Conservation (phyloP, 2,888 invertebrate genomes). For the Drosophila sordidapex region DNA sequence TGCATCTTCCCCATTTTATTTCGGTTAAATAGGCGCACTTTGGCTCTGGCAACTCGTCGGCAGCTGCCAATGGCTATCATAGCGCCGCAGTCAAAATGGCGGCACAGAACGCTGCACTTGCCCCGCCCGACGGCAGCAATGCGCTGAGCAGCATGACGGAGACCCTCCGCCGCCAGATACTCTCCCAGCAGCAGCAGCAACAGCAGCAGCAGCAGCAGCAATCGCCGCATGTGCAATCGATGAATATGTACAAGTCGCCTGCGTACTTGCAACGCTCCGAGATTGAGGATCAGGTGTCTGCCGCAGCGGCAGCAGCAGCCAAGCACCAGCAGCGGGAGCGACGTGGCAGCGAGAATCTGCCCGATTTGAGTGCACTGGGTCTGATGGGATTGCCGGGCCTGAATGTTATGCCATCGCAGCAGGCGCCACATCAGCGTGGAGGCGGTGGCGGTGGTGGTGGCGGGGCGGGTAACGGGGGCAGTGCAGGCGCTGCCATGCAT, state of each 20-base stretch:
- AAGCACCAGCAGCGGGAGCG: constrained; percentile 75
- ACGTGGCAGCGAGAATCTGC: constrained; percentile 78
- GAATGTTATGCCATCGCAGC: constrained; percentile 81
- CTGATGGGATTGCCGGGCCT: constrained; percentile 83
- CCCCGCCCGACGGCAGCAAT: constrained; percentile 78
- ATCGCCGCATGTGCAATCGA: constrained; percentile 81
- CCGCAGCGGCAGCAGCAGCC: constrained; percentile 76
- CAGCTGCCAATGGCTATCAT: constrained; percentile 81
- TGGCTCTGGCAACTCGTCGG: constrained; percentile 68
- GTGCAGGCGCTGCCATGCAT: constrained; percentile 66
- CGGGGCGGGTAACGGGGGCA: constrained; percentile 37
- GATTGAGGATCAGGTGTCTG: constrained; percentile 83
- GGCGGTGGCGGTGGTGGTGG: constrained; percentile 28
- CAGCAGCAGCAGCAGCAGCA: constrained; percentile 66
- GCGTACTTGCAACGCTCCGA: constrained; percentile 83
- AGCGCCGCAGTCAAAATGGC: constrained; percentile 75
- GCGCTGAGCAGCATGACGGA: constrained; percentile 83
- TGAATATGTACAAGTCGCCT: constrained; percentile 84
- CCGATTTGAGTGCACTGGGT: constrained; percentile 82
- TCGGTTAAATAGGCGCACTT: constrained; percentile 56
- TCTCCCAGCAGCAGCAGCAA: constrained; percentile 82
- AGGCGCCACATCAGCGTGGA: constrained; percentile 43
- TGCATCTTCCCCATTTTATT: not conserved
- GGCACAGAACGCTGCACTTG: constrained; percentile 75
- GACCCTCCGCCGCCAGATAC: constrained; percentile 82